Percentiles rank a stretch among this genome's conserved stretches.
phyloP scores from a whole-genome alignment of 1,140 invertebrate species.

The Lucilia cuprina region DNA sequence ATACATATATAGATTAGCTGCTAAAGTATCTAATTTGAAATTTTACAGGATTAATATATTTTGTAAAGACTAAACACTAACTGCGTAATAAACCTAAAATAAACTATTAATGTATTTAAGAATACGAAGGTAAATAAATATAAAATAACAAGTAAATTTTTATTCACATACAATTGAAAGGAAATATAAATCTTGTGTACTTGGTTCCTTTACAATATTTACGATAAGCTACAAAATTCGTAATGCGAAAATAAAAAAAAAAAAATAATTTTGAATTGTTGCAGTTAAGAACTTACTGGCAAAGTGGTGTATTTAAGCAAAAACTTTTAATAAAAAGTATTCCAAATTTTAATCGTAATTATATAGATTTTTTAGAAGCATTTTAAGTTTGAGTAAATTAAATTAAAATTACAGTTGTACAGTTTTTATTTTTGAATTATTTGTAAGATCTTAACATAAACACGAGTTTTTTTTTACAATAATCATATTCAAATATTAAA shows the following conservation, averaged over 20 bases:
- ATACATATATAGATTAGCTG: too few species aligned
- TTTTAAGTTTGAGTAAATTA: neutral
- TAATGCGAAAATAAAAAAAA: neutral
- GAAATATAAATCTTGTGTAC: too few species aligned
- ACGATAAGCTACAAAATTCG: constrained; percentile 48
- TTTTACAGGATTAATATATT: too few species aligned
- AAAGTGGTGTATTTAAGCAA: neutral
- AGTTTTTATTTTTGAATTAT: neutral
- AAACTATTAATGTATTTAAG: too few species aligned
- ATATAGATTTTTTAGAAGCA: neutral
- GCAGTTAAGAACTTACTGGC: too few species aligned
- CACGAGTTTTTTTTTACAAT: neutral
- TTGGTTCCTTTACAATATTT: too few species aligned
- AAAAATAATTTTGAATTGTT: neutral
- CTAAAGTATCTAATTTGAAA: too few species aligned
- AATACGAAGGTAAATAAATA: too few species aligned
- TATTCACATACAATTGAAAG: too few species aligned
- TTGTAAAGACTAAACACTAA: too few species aligned
- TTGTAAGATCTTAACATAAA: neutral
- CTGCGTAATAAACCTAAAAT: too few species aligned
- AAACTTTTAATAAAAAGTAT: neutral
- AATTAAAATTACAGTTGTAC: neutral
- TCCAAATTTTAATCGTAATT: neutral
- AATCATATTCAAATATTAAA: neutral
- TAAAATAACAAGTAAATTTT: too few species aligned